A percentile compares a stretch with the other conserved stretches of the same genome.
Evolutionary conservation across 2,797 vertebrate species (phyloP).

Genomic region (Gouania willdenowi): DNA sequence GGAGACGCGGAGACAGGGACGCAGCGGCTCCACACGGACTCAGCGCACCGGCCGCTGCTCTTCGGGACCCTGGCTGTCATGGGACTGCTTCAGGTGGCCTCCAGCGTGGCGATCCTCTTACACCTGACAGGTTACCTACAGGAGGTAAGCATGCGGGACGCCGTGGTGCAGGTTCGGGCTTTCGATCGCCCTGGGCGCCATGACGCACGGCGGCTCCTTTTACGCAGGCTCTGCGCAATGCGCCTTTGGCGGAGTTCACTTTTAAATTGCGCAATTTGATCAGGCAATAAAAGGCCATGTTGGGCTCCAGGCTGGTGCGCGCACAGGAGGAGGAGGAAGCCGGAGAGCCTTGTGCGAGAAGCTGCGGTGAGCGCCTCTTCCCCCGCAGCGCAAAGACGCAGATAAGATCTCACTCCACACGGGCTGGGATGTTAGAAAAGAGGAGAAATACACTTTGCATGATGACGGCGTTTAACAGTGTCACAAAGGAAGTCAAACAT

Average conservation of each 20-base stretch:
- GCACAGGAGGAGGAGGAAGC: background rate
- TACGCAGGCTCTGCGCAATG: background rate
- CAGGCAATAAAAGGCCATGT: constrained; percentile 18
- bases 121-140: constrained; percentile 91
- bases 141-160: constrained; percentile 62
- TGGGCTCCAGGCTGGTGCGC: background rate
- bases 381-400: background rate
- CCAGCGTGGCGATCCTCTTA: constrained; percentile 89
- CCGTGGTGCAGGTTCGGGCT: background rate
- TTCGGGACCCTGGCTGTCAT: constrained; percentile 85
- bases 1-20: constrained; percentile 70
- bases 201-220: background rate
- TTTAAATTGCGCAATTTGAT: background rate
- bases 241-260: no score
- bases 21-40: constrained; percentile 68
- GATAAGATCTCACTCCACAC: constrained; percentile 29
- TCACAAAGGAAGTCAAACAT: no score
- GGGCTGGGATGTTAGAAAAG: no score
- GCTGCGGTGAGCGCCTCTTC: background rate
- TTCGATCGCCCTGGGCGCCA: background rate
- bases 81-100: constrained; percentile 92
- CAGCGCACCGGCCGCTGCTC: constrained; percentile 72
- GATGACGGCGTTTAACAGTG: no score
- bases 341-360: background rate
- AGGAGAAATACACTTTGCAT: no score